These are phyloP conservation scores for Sebastes alutus DNA, from an alignment of 2,797 vertebrate genomes.

Conservation along the genomic window DNA sequence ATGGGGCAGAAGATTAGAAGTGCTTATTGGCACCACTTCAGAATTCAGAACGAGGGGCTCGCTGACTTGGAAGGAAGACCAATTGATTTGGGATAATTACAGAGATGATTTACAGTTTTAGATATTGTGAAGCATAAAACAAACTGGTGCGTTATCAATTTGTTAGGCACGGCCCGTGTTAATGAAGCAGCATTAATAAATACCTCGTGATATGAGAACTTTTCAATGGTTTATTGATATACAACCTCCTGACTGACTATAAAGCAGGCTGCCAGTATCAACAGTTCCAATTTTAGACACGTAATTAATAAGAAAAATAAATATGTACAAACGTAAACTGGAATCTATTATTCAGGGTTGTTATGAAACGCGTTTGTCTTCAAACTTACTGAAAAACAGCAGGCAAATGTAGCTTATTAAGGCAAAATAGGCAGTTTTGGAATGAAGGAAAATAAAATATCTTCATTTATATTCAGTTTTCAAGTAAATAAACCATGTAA, in stretches of 20 bases:
- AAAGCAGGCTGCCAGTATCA: neutral
- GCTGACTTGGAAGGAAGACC: neutral
- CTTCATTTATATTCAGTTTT: constrained; percentile 40
- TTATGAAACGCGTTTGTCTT: neutral
- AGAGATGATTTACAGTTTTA: neutral
- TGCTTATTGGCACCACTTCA: constrained; percentile 13
- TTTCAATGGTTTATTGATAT: constrained; percentile 63
- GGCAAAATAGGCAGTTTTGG: constrained; percentile 53
- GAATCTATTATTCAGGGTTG: neutral
- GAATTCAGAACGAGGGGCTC: neutral
- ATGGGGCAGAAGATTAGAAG: constrained; percentile 17
- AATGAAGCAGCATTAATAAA: neutral
- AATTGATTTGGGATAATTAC: constrained; percentile 10
- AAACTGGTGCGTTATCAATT: neutral
- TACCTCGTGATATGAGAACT: neutral
- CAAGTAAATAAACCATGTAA: constrained; percentile 23
- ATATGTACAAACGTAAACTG: constrained; percentile 35
- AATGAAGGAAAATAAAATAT: constrained; percentile 31
- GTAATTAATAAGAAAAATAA: constrained; percentile 50
- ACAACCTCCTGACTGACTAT: neutral
- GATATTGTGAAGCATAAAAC: neutral
- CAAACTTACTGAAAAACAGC: neutral
- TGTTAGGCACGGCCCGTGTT: neutral
- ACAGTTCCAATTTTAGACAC: neutral
- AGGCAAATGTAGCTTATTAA: constrained; percentile 27